Evolutionary conservation across 1,140 invertebrate genomes (phyloP).

Genomic region (Tetragonula clypearis): DNA sequence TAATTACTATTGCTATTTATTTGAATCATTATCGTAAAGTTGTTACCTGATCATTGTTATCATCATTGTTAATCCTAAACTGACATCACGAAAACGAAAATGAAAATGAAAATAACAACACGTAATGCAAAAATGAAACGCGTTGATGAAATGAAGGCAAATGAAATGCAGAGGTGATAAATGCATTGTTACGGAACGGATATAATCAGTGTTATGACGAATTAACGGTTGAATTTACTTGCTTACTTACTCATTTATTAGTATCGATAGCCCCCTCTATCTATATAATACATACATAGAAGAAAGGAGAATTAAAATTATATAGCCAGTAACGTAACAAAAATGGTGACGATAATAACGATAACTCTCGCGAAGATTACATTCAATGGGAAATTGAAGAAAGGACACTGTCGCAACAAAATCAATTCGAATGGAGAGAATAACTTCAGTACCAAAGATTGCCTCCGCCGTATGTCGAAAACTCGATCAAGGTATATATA

Average conservation of each 20-base stretch:
- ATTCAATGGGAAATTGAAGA: slow-evolving; percentile 74
- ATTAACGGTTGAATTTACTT: slow-evolving; percentile 51
- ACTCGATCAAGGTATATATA: neutral
- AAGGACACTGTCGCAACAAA: slow-evolving; percentile 21
- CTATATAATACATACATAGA: slow-evolving; percentile 52
- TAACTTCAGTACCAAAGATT: slow-evolving; percentile 64
- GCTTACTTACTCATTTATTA: slow-evolving; percentile 17
- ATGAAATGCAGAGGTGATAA: slow-evolving; percentile 57
- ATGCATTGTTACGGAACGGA: slow-evolving; percentile 68
- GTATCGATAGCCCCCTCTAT: slow-evolving; percentile 29
- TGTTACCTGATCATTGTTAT: neutral
- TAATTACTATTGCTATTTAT: slow-evolving; percentile 2
- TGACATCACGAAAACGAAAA: neutral
- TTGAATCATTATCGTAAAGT: neutral
- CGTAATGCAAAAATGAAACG: neutral
- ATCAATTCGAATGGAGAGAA: slow-evolving; percentile 32
- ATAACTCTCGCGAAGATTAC: slow-evolving; percentile 49
- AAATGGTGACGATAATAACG: slow-evolving; percentile 58
- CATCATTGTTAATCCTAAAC: neutral
- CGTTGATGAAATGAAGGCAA: neutral
- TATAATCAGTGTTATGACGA: slow-evolving; percentile 70
- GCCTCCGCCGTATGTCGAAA: slow-evolving; percentile 36
- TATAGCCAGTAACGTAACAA: slow-evolving; percentile 29
- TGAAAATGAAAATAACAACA: neutral
- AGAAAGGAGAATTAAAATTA: slow-evolving; percentile 6